phyloP scores from a whole-genome alignment of 2,113 vertebrate genomes.

The Turnix velox region DNA sequence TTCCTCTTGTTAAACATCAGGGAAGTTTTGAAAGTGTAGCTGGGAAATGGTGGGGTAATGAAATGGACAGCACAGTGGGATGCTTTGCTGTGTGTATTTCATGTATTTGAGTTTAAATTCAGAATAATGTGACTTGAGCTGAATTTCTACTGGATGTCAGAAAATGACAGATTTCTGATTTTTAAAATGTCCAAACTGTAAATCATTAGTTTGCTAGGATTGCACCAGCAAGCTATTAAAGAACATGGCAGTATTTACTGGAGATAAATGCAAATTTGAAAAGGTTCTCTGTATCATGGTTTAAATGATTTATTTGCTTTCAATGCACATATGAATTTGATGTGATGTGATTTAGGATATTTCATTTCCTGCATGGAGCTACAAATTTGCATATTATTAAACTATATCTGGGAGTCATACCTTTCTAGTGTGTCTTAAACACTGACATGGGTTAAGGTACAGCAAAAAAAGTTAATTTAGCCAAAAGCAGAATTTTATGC shows the following conservation, averaged over 20 bases:
- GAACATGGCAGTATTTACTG: conserved; percentile 76
- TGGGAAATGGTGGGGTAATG: background rate
- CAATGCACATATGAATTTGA: conserved; percentile 67
- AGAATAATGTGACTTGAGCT: conserved; percentile 47
- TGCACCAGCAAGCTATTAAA: conserved; percentile 77
- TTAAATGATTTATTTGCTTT: conserved; percentile 77
- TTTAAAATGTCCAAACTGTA: conserved; percentile 74
- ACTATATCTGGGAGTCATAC: conserved; percentile 1
- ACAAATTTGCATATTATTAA: conserved; percentile 72
- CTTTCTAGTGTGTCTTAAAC: conserved; percentile 5
- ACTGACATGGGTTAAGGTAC: background rate
- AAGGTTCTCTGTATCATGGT: conserved; percentile 72
- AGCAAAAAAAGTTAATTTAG: background rate
- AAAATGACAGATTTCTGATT: conserved; percentile 82
- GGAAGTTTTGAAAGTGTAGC: background rate
- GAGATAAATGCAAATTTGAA: conserved; percentile 75
- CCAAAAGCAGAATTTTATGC: background rate
- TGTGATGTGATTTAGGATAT: conserved; percentile 71
- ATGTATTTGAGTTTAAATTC: conserved; percentile 37
- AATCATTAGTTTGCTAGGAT: conserved; percentile 81
- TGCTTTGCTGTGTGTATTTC: conserved; percentile 41
- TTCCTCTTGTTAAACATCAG: background rate
- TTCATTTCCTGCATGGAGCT: conserved; percentile 72
- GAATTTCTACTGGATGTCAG: conserved; percentile 68
- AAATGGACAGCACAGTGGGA: background rate